A percentile compares a stretch with the other conserved stretches of the same genome.
Conservation (phyloP, 2,113 vertebrate species). For the Himantopus leucocephalus region DNA sequence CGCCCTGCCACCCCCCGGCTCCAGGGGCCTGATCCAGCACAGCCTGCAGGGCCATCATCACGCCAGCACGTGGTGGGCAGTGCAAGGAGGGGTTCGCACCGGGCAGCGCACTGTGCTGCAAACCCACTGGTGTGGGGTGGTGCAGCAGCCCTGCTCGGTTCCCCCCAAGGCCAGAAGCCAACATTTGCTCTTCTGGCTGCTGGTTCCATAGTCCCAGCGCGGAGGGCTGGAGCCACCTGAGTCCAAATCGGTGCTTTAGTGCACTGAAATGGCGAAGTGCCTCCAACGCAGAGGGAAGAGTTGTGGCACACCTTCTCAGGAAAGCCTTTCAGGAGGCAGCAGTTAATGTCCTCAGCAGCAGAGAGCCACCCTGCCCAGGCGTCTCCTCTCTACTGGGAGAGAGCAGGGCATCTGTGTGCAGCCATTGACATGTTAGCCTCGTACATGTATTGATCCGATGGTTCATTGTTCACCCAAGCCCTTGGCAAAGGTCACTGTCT, state of each 20-base stretch:
- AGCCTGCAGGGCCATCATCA: rapidly evolving
- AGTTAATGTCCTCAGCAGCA: neutral
- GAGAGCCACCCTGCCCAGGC: neutral
- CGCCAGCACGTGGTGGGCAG: rapidly evolving
- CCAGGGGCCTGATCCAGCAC: rapidly evolving
- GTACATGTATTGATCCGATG: neutral
- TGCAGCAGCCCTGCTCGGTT: neutral
- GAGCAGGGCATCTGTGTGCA: neutral
- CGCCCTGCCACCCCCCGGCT: rapidly evolving
- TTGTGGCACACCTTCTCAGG: neutral
- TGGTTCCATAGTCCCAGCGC: rapidly evolving
- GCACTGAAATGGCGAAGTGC: rapidly evolving
- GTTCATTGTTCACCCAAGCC: slow-evolving; percentile 1
- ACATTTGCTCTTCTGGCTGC: neutral
- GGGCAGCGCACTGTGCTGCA: neutral
- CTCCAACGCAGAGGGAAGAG: rapidly evolving
- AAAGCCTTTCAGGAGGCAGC: neutral
- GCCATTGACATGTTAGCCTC: slow-evolving; percentile 49
- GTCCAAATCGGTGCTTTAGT: neutral
- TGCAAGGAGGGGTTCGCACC: rapidly evolving
- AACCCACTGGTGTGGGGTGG: rapidly evolving
- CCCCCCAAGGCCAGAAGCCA: neutral
- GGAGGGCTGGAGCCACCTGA: rapidly evolving
- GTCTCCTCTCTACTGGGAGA: neutral
- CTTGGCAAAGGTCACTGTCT: slow-evolving; percentile 58